Base-by-base conservation (phyloP, 2,113 vertebrate genomes). In the Andinoacara biseriatus region DNA sequence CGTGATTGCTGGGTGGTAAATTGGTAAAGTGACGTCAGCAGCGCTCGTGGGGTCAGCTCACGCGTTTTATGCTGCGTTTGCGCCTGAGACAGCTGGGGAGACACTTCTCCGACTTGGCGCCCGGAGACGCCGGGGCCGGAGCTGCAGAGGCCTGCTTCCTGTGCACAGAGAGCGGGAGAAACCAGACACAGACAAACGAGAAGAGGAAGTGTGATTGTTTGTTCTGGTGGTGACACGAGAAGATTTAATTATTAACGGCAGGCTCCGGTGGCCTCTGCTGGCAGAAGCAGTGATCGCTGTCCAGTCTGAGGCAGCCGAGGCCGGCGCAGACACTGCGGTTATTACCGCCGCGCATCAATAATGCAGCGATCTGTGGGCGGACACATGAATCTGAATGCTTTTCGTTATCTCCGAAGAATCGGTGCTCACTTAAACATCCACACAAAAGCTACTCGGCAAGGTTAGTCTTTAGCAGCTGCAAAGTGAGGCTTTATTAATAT, bases 31-130 rank as follows among this genome's bases (percentile, higher is more conserved):
- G 63, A 22, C 10, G 5, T 26, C 18, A 7, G 49, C 56, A 2
- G 20, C 46, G 60, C 13, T 5, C 38, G 20, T 1, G 5, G 26
- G 77, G 62, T 96, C 93, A 96, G 86, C 94, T 81, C 10, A 92
- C 87, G 24, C 91, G 94, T 79, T 95, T 96, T 13, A 95, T 81
- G 49, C 79, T 90, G 72, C 94, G 93, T 78, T 94, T 95, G 81
- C 84, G 91, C 11, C 94, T 91, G 31, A 93, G 77, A 33, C 93
- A 94, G 72, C 90, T 82, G 1, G 90, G 88, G 40, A 92, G n/a
- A 20, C 94, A 95, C 14, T 74, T 96, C 31, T 96, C 94, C 2
- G 87, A 75, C 82, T 80, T 92, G 58, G 43, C 26, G 9, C 72
- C 65, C 0, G 93, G 94, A 2, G 93, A 90, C 3, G 57, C 78